These are phyloP conservation scores for Sebastes oblongus DNA, from an alignment of 2,797 vertebrate species.

Conservation along the genomic window DNA sequence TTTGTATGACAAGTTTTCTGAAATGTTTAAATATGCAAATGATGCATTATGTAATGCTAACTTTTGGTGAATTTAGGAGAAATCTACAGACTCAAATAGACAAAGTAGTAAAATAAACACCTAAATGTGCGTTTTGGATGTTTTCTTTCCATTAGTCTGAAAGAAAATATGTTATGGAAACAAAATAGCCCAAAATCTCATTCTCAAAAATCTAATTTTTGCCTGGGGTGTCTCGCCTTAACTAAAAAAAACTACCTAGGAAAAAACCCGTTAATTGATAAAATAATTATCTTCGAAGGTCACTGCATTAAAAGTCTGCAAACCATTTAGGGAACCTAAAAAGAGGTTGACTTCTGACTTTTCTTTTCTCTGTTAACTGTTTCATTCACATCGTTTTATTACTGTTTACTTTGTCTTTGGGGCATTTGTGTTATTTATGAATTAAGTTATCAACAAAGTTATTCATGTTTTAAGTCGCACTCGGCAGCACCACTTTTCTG, in stretches of 20 bases:
- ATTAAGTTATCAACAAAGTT: conserved; percentile 17
- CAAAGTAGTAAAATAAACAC: too few relatives aligned
- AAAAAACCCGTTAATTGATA: neutral
- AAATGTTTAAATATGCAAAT: too few relatives aligned
- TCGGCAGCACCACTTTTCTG: neutral
- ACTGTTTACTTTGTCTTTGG: neutral
- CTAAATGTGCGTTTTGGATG: too few relatives aligned
- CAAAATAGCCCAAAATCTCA: too few relatives aligned
- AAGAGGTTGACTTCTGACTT: neutral
- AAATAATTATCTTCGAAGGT: neutral
- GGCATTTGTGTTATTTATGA: neutral
- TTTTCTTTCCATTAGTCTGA: too few relatives aligned
- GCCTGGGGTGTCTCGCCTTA: neutral
- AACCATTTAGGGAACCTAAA: neutral
- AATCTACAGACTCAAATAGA: too few relatives aligned
- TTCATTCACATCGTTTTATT: neutral
- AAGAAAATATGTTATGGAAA: too few relatives aligned
- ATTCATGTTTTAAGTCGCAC: neutral
- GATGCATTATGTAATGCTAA: too few relatives aligned
- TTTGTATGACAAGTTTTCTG: too few relatives aligned
- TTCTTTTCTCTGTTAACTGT: neutral
- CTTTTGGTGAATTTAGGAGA: too few relatives aligned
- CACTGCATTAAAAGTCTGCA: neutral
- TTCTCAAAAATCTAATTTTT: too few relatives aligned
- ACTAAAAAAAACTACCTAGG: neutral